Base-by-base conservation (phyloP, 2,797 vertebrate species). In the Graptemys geographica region DNA sequence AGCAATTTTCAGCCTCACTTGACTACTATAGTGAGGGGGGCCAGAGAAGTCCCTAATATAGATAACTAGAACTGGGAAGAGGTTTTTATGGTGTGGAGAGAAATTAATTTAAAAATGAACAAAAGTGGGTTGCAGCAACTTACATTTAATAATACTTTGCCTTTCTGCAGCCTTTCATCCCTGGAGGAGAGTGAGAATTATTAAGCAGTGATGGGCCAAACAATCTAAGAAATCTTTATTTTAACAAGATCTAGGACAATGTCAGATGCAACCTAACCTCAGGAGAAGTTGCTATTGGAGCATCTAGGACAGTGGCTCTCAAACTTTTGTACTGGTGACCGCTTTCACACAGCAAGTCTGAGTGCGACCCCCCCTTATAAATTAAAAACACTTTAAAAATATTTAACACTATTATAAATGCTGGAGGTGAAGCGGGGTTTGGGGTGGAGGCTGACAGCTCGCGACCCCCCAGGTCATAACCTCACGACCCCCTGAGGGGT, bases 201-300 rank as follows among this genome's bases (percentile, higher is more conserved):
- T 47, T 28, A 6, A 0, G 6, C 49, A 13, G 1, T 53, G 1
- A 0, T 0, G 0, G 41, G 5, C 0, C 87, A 47, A 31, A 49
- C 65, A 23, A 72, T 72, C n/a, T 41, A 72, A 72, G 65, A 23
- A 37, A 72, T 72, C 65, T 82, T 65, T 18, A 11, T 79, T 62
- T 19, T 44, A 25, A 13, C 56, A 28, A 10, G 15, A 6, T 56
- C 13, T 9, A 47, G 81, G 81, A 53, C 28, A 12, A 82, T 8
- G 81, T 31, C 11, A 19, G 41, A 28, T 82, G 41, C 59, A 59
- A 5, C 72, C 6, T 10, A 31, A 74, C 62, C 81, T 53, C 11
- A 6, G 0, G 0, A 2, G 41, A 76, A 76, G 6, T 25, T 65
- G n/a, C 8, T 10, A 2, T 6, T 0, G 0, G 11, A 1, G 16